These are phyloP conservation scores for Hypocryptadius cinnamomeus DNA, from an alignment of 2,113 vertebrate genomes.

Conservation along the genomic window DNA sequence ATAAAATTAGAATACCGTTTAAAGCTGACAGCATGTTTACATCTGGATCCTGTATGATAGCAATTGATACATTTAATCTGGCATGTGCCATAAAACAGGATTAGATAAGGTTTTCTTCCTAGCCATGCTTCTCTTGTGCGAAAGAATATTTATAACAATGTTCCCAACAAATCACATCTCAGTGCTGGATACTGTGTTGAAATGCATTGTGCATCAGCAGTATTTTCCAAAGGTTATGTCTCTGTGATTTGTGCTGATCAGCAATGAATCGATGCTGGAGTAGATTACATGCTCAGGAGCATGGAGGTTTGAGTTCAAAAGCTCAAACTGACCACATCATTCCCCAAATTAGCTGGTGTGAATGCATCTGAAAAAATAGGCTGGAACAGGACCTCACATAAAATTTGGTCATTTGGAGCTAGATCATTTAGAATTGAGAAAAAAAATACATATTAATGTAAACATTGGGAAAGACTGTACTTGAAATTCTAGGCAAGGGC, in stretches of 20 bases:
- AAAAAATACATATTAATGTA: not conserved
- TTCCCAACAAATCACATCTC: not conserved
- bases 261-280: not conserved
- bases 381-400: not conserved
- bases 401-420: not conserved
- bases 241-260: not conserved
- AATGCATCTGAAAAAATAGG: not conserved
- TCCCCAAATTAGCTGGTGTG: not conserved
- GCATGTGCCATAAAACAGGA: not conserved
- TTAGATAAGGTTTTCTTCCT: slow-evolving; percentile 31
- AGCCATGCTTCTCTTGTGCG: not conserved
- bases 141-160: not conserved
- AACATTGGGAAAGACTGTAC: not conserved
- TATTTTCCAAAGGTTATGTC: not conserved
- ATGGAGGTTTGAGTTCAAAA: not conserved
- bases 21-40: not conserved
- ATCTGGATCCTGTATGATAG: slow-evolving; percentile 29
- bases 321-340: not conserved
- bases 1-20: not conserved
- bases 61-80: slow-evolving; percentile 1
- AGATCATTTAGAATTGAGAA: not conserved
- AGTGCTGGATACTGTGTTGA: not conserved
- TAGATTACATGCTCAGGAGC: not conserved
- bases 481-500: not conserved
- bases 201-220: not conserved